phyloP scores from a whole-genome alignment of 30 jellyfish, hydroid and myxozoan species.

The Euphysa ruthae region DNA sequence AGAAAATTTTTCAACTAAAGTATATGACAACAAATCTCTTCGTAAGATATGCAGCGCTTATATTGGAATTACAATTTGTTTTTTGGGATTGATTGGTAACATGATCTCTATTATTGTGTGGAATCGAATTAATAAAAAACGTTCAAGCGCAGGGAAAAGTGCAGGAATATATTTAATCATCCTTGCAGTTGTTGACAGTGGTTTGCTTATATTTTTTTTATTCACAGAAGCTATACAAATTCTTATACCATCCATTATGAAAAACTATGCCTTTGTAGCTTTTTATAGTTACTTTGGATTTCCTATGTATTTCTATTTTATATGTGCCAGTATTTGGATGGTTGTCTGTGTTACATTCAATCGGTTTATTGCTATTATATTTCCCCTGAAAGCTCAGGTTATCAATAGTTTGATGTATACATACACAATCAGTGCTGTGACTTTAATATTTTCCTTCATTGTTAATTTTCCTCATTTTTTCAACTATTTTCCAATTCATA shows the following conservation, averaged over 20 bases:
- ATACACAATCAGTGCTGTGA: slow-evolving; percentile 28
- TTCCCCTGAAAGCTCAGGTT: slow-evolving; percentile 40
- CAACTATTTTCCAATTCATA: slow-evolving; percentile 35
- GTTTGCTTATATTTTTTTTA: slow-evolving; percentile 54
- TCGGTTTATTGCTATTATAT: slow-evolving; percentile 56
- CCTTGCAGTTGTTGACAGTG: slow-evolving; percentile 60
- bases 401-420: slow-evolving; percentile 34
- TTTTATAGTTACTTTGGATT: slow-evolving; percentile 55
- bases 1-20: too few relatives aligned
- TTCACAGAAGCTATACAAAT: slow-evolving; percentile 51
- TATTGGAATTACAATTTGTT: slow-evolving; percentile 57
- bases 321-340: slow-evolving; percentile 70
- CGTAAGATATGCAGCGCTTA: slow-evolving; percentile 49
- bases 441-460: slow-evolving; percentile 40
- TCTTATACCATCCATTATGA: background rate
- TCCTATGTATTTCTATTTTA: slow-evolving; percentile 64
- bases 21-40: background rate
- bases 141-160: slow-evolving; percentile 52
- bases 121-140: slow-evolving; percentile 46
- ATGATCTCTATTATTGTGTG: slow-evolving; percentile 55
- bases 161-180: slow-evolving; percentile 56
- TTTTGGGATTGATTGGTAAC: slow-evolving; percentile 76
- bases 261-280: background rate
- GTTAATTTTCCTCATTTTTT: slow-evolving; percentile 71
- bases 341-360: slow-evolving; percentile 50